Evolutionary conservation across 92 coral and sea anemone species (phyloP).

Genomic region (Zoanthus sociatus): DNA sequence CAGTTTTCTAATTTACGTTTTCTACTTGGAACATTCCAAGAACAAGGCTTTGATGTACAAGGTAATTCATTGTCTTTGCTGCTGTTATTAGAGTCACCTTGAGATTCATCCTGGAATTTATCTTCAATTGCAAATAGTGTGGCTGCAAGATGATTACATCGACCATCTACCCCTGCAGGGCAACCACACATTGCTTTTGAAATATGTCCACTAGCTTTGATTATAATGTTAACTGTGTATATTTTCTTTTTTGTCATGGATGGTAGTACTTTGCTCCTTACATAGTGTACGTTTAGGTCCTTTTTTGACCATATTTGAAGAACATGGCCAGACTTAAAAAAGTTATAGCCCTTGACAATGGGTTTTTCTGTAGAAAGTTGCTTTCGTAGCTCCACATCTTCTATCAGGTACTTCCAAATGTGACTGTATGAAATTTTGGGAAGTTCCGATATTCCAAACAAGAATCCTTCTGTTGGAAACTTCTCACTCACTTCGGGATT

Average conservation of each 20-base stretch:
- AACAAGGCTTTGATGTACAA: constrained; percentile 39
- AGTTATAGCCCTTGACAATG: constrained; percentile 67
- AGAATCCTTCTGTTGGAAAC: constrained; percentile 56
- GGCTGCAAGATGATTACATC: constrained; percentile 68
- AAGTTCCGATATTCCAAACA: constrained; percentile 32
- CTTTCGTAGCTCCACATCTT: constrained; percentile 61
- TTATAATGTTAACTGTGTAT: constrained; percentile 56
- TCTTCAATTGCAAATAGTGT: constrained; percentile 42
- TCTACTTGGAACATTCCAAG: constrained; percentile 56
- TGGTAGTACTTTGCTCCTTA: constrained; percentile 66
- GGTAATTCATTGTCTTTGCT: too few species aligned
- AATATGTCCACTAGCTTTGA: constrained; percentile 56
- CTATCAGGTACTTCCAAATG: constrained; percentile 60
- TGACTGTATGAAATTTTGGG: constrained; percentile 37
- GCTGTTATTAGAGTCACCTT: too few species aligned
- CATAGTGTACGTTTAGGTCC: constrained; percentile 48
- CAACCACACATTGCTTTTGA: constrained; percentile 60
- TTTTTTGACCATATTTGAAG: constrained; percentile 51
- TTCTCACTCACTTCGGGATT: constrained; percentile 56
- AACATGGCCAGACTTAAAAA: constrained; percentile 58
- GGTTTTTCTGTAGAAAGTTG: constrained; percentile 66
- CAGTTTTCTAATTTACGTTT: constrained; percentile 60
- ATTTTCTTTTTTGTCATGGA: constrained; percentile 61
- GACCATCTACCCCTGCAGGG: constrained; percentile 72
- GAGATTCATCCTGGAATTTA: too few species aligned